phyloP scores from a whole-genome alignment of 2,888 invertebrate species.

The Cabera pusaria region DNA sequence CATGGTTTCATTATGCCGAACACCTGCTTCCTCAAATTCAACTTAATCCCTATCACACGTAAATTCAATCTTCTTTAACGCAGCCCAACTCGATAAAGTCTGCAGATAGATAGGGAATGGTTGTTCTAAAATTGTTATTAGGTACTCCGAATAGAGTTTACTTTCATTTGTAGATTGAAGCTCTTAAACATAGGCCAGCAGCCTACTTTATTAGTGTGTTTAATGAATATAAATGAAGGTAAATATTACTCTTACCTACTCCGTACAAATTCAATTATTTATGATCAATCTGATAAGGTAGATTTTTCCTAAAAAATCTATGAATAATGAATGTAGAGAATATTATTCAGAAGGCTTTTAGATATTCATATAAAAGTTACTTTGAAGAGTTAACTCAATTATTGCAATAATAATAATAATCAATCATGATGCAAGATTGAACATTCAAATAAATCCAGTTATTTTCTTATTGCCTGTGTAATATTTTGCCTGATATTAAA shows the following conservation, averaged over 20 bases:
- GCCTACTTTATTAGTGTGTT: conserved; percentile 49
- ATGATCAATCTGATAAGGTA: conserved; percentile 32
- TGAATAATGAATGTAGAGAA: conserved; percentile 25
- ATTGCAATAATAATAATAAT: too few relatives aligned
- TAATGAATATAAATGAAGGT: conserved; percentile 66
- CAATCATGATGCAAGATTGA: too few relatives aligned
- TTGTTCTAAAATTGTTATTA: conserved; percentile 37
- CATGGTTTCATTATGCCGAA: conserved; percentile 7
- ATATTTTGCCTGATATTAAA: too few relatives aligned
- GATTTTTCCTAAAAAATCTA: conserved; percentile 26
- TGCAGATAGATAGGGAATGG: conserved; percentile 7
- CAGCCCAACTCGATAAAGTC: conserved; percentile 9
- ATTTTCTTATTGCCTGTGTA: too few relatives aligned
- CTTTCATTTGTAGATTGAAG: conserved; percentile 31
- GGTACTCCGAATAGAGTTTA: conserved; percentile 32
- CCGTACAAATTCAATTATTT: conserved; percentile 48
- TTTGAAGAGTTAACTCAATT: too few relatives aligned
- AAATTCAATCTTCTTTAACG: conserved; percentile 16
- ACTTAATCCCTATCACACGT: conserved; percentile 7
- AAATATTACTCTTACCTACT: conserved; percentile 53
- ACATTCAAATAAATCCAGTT: too few relatives aligned
- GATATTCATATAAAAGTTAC: too few relatives aligned
- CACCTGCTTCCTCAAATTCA: conserved; percentile 8
- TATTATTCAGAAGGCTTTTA: conserved; percentile 14
- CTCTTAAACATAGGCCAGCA: conserved; percentile 44